phyloP scores from a whole-genome alignment of 2,888 invertebrate genomes.

The Embidobia sp. region DNA sequence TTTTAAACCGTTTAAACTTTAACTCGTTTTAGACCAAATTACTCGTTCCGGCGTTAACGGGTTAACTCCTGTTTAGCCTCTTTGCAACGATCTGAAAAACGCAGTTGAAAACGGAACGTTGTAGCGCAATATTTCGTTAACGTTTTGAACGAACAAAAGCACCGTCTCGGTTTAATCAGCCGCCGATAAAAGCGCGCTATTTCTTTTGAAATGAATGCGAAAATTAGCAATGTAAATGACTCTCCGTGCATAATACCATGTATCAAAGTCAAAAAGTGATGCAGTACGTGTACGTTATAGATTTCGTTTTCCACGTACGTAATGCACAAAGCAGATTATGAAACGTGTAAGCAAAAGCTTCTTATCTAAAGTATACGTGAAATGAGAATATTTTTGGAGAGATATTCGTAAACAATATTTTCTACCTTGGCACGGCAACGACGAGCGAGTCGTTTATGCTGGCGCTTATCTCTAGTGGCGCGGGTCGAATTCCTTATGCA shows the following conservation, averaged over 20 bases:
- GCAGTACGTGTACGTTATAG: slow-evolving; percentile 11
- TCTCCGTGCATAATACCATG: slow-evolving; percentile 10
- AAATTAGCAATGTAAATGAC: slow-evolving; percentile 48
- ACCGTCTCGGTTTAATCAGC: too few relatives aligned
- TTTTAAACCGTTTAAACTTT: too few relatives aligned
- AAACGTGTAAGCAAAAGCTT: slow-evolving; percentile 35
- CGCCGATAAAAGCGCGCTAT: too few relatives aligned
- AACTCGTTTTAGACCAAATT: too few relatives aligned
- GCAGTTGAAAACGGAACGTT: too few relatives aligned
- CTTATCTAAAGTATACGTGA: slow-evolving; percentile 53
- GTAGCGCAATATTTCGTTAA: too few relatives aligned
- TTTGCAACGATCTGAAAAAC: too few relatives aligned
- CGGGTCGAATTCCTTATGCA: slow-evolving; percentile 55
- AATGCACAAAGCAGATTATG: slow-evolving; percentile 38
- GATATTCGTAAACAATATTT: slow-evolving; percentile 52
- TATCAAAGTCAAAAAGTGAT: slow-evolving; percentile 41
- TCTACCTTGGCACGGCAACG: slow-evolving; percentile 16
- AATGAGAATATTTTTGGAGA: slow-evolving; percentile 41
- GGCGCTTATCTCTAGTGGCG: slow-evolving; percentile 52
- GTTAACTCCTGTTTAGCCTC: too few relatives aligned
- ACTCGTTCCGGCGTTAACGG: too few relatives aligned
- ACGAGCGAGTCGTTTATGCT: slow-evolving; percentile 17
- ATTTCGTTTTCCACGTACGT: slow-evolving; percentile 13
- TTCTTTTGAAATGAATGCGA: too few relatives aligned
- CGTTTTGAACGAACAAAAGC: too few relatives aligned